These are phyloP conservation scores for Ditula angustiorana DNA, from an alignment of 2,888 invertebrate genomes.

Conservation along the genomic window DNA sequence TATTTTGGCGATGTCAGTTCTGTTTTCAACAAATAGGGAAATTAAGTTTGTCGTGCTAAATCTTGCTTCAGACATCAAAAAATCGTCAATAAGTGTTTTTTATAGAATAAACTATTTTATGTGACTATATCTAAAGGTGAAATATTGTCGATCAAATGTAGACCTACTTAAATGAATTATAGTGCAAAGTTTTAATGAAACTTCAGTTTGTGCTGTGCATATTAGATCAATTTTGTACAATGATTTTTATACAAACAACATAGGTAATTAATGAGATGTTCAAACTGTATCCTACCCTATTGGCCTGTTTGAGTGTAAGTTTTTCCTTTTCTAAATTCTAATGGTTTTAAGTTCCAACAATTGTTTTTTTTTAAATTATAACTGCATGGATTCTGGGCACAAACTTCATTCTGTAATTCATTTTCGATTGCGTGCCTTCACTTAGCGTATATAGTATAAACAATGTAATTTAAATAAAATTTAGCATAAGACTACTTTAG, in stretches of 20 bases:
- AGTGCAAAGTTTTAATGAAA: no score
- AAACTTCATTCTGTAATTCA: conserved; percentile 33
- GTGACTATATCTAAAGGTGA: no score
- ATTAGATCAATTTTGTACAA: no score
- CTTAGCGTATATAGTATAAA: conserved; percentile 25
- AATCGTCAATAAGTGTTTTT: background rate
- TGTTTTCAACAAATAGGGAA: background rate
- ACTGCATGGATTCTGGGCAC: conserved; percentile 44
- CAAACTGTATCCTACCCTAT: background rate
- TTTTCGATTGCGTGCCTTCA: conserved; percentile 32
- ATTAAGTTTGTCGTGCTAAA: background rate
- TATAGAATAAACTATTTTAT: no score
- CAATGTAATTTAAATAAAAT: conserved; percentile 35
- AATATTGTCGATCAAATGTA: no score
- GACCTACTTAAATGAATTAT: no score
- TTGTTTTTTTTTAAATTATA: conserved; percentile 1
- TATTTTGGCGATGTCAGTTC: background rate
- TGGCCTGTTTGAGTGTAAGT: conserved; percentile 1
- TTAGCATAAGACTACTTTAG: conserved; percentile 47
- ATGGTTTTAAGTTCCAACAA: conserved; percentile 8
- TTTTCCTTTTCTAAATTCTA: background rate
- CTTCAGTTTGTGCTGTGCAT: no score
- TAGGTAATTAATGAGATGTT: background rate
- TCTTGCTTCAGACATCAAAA: no score
- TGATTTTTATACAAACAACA: no score